A percentile compares a stretch with the other conserved stretches of the same genome.
phyloP scores from a whole-genome alignment of 2,797 vertebrate species.

The Fistularia commersonii region DNA sequence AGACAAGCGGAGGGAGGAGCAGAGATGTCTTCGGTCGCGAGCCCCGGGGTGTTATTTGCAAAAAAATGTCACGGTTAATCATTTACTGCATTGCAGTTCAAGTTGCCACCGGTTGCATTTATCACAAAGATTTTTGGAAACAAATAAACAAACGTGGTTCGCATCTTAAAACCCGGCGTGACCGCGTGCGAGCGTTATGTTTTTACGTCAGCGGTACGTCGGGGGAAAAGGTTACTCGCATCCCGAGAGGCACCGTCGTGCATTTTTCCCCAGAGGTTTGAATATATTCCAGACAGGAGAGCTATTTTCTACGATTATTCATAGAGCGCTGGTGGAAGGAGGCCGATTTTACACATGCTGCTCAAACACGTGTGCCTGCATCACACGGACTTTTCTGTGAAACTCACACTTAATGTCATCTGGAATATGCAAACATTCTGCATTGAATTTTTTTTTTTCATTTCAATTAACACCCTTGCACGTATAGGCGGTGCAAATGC shows the following conservation, averaged over 20 bases:
- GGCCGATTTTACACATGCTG: conserved; percentile 12
- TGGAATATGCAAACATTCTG: conserved; percentile 11
- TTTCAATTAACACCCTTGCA: neutral
- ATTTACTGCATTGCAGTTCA: conserved; percentile 7
- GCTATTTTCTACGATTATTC: conserved; percentile 33
- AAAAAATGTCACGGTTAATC: neutral
- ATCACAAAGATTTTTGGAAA: conserved; percentile 6
- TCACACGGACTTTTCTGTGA: neutral
- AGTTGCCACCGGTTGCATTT: conserved; percentile 1
- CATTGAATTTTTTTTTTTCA: conserved; percentile 10
- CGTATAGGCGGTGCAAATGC: conserved; percentile 11
- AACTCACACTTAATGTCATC: conserved; percentile 5
- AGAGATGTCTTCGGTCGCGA: neutral
- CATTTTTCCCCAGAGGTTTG: conserved; percentile 15
- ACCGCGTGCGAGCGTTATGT: conserved; percentile 1
- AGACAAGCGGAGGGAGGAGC: conserved; percentile 3
- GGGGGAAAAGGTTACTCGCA: conserved; percentile 16
- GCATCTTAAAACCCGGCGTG: conserved; percentile 7
- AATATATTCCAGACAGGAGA: conserved; percentile 21
- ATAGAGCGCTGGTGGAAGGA: conserved; percentile 8
- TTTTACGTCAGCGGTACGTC: conserved; percentile 2
- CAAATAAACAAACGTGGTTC: neutral
- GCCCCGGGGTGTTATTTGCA: neutral
- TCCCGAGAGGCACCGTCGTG: conserved; percentile 6
- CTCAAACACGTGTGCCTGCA: conserved; percentile 2